Percentiles rank a stretch among this genome's conserved stretches.
phyloP scores from a whole-genome alignment of 2,888 invertebrate species.

The Atrina japonica region DNA sequence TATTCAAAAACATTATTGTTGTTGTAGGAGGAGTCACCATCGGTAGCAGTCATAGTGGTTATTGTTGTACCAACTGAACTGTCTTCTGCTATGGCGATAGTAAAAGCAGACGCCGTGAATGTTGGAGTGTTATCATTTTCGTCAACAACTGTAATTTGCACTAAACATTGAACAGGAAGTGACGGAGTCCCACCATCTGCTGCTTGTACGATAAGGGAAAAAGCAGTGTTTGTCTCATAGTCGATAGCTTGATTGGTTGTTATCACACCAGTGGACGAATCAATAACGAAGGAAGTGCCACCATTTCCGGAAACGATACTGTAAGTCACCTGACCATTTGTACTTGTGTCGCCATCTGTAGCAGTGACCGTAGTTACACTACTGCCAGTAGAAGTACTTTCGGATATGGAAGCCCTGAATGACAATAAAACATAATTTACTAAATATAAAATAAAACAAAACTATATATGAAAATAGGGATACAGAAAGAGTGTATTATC shows the following conservation, averaged over 20 bases:
- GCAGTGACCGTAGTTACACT: constrained; percentile 40
- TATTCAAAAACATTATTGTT: constrained; percentile 68
- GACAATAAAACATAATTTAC: no score
- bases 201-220: constrained; percentile 60
- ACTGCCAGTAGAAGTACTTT: constrained; percentile 31
- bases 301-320: constrained; percentile 59
- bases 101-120: constrained; percentile 52
- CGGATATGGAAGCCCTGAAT: constrained; percentile 25
- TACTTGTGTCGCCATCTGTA: constrained; percentile 43
- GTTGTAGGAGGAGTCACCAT: constrained; percentile 63
- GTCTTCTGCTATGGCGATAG: constrained; percentile 56
- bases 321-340: constrained; percentile 62
- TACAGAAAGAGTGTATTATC: no score
- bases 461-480: no score
- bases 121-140: constrained; percentile 68
- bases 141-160: constrained; percentile 59
- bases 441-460: no score
- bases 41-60: constrained; percentile 58
- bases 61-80: constrained; percentile 57
- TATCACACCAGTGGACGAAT: constrained; percentile 58
- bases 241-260: constrained; percentile 56
- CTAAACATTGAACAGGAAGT: constrained; percentile 56
- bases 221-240: constrained; percentile 62
- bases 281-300: constrained; percentile 58
- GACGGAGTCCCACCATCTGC: constrained; percentile 61